Conservation (phyloP, 2,888 invertebrate genomes). For the Clanis bilineata region DNA sequence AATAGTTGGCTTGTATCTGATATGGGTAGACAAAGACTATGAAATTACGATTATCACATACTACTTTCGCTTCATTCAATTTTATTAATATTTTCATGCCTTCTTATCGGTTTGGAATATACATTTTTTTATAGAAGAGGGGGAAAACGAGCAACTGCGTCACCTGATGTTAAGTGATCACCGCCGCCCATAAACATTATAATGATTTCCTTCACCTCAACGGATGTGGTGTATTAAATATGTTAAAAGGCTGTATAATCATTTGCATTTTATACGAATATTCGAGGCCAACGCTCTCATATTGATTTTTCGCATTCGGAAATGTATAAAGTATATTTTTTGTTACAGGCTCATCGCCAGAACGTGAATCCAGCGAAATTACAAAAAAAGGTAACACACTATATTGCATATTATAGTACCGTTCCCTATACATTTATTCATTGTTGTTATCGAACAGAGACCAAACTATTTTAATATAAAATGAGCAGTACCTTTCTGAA, state of each 20-base stretch:
- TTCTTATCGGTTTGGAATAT: no score
- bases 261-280: neutral
- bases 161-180: no score
- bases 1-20: no score
- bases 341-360: slow-evolving; percentile 71
- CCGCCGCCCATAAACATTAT: no score
- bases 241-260: neutral
- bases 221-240: neutral
- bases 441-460: slow-evolving; percentile 29
- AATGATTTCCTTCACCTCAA: neutral
- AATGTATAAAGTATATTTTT: slow-evolving; percentile 25
- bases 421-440: slow-evolving; percentile 38
- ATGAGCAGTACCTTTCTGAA: slow-evolving; percentile 48
- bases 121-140: no score
- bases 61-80: no score
- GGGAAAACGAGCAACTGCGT: no score
- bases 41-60: no score
- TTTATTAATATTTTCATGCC: no score
- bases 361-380: slow-evolving; percentile 64
- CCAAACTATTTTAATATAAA: slow-evolving; percentile 58
- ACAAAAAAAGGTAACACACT: slow-evolving; percentile 68
- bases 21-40: no score
- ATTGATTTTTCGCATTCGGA: slow-evolving; percentile 13
- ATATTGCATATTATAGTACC: slow-evolving; percentile 18
- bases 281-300: neutral